Evolutionary conservation across 2,113 vertebrate genomes (phyloP), one percentile per base, ranked within the genome.

Genomic region (Osmerus mordax): DNA sequence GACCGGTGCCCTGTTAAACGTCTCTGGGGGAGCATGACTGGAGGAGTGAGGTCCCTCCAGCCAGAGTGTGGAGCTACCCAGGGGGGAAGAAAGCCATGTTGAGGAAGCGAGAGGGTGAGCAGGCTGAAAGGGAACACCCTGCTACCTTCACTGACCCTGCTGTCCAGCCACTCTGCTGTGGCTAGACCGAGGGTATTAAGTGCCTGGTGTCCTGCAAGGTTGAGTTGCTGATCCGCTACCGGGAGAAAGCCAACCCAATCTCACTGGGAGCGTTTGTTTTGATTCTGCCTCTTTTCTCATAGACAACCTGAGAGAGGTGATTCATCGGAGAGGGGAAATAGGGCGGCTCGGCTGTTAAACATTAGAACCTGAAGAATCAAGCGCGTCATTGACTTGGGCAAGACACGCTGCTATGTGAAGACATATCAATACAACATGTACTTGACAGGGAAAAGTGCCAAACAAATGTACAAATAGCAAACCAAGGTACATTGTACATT

Each of bases 241-340:
- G 72, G 84, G 85, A 88, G 89, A 91, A 92, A 93, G 89, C 89
- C 86, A 90, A 90, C 88, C 83, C 84, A 84, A 76, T 80, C 90
- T 89, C 83, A 1, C 84, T 88, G 84, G 84, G 86, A 91, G 88
- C 83, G 91, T 92, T 92, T 91, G 91, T 93, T 92, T 91, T 92
- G 90, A 91, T 89, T 91, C 90, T 89, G 89, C 91, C 85, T 78
- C 81, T 81, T 81, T 89, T 92, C 91, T 83, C 93, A 92, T 91
- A 91, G 91, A 91, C 87, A 89, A 90, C 85, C 83, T 89, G 83
- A 92, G 92, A 91, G 89, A 88, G 89, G 87, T 87, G 87, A 87
- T 91, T 91, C 90, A 88, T 90, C 88, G 84, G 90, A 87, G 92
- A 80, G 79, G 28, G 83, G 86, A 83, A 88, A 88, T 84, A 85